phyloP scores from a whole-genome alignment of 1,140 invertebrate genomes.

The Magallana gigas region DNA sequence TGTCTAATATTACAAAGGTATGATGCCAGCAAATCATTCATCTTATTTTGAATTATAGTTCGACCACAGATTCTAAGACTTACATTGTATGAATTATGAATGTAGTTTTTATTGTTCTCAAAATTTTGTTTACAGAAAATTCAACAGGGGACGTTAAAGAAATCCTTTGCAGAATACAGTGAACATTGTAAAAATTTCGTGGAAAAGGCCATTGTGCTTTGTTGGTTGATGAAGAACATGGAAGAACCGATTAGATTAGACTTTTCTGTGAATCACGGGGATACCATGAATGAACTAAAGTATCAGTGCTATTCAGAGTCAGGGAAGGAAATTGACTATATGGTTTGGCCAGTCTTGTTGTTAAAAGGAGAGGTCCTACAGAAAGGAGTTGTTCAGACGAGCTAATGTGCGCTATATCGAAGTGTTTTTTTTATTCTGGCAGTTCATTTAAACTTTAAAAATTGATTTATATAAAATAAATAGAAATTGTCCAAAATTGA shows the following conservation, averaged over 20 bases:
- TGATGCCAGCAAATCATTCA: background rate
- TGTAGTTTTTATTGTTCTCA: background rate
- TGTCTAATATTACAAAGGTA: slow-evolving; percentile 19
- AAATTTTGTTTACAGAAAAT: background rate
- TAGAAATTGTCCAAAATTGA: no score
- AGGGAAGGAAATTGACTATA: slow-evolving; percentile 33
- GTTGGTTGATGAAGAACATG: slow-evolving; percentile 43
- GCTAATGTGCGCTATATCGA: background rate
- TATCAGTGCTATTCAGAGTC: slow-evolving; percentile 34
- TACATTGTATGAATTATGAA: background rate
- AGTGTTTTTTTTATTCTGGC: background rate
- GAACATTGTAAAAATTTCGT: slow-evolving; percentile 6
- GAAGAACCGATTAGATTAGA: slow-evolving; percentile 19
- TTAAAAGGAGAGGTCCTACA: slow-evolving; percentile 28
- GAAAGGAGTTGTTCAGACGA: slow-evolving; percentile 34
- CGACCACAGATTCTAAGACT: no score
- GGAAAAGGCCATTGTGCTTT: slow-evolving; percentile 34
- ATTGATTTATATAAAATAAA: no score
- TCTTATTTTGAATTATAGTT: no score
- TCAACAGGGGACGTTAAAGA: background rate
- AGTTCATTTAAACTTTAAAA: background rate
- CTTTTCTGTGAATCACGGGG: background rate
- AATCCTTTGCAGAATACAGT: background rate
- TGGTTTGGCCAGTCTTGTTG: slow-evolving; percentile 48
- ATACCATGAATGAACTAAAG: background rate